Conservation (phyloP, 2,797 vertebrate genomes). For the Zalophus californianus region DNA sequence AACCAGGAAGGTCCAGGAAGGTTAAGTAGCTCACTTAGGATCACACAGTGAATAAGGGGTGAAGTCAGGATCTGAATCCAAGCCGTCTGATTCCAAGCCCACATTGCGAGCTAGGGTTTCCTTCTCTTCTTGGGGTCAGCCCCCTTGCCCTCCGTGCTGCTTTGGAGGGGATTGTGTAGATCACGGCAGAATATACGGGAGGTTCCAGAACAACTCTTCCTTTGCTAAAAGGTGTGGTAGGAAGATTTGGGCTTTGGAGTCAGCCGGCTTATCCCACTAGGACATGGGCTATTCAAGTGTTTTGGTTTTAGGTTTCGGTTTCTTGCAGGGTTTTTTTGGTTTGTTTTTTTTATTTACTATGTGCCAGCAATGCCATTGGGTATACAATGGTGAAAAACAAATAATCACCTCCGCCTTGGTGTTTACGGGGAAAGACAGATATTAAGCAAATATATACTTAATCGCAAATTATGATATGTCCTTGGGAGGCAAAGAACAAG, state of each 20-base stretch:
- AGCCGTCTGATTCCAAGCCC: neutral
- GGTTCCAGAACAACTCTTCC: neutral
- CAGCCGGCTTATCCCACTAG: neutral
- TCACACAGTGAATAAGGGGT: constrained; percentile 1
- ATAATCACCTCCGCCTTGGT: neutral
- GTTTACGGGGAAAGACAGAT: constrained; percentile 43
- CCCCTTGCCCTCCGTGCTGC: neutral
- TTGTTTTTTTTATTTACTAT: neutral
- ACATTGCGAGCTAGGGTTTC: neutral
- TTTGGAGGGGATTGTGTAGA: constrained; percentile 5
- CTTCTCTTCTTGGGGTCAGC: neutral
- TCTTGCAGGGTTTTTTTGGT: neutral
- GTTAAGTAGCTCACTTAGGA: neutral
- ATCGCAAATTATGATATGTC: constrained; percentile 8
- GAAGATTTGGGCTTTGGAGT: neutral
- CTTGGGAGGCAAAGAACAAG: constrained; percentile 31
- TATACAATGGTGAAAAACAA: constrained; percentile 1
- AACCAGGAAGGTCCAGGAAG: neutral
- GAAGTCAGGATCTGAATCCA: constrained; percentile 28
- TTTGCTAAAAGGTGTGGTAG: neutral
- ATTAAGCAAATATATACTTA: constrained; percentile 38
- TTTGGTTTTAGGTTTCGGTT: neutral
- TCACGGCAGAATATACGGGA: neutral
- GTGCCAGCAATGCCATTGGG: neutral
- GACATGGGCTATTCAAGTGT: neutral